Base-by-base conservation (phyloP, 2,888 invertebrate species). In the Trachelus stipa region DNA sequence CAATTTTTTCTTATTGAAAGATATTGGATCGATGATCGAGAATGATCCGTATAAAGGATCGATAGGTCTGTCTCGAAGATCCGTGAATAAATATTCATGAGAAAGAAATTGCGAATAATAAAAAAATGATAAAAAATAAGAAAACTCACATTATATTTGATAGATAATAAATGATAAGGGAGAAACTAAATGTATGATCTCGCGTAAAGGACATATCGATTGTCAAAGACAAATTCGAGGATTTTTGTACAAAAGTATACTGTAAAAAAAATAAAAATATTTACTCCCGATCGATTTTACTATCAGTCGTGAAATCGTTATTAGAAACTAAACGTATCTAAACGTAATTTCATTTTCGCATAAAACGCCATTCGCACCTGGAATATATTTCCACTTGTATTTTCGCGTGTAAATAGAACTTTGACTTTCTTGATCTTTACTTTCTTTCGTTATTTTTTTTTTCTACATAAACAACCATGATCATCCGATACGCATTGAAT, bases 181-280 rank as follows among this genome's bases (percentile, higher is more conserved):
- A 56, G 56, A 56, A 56, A 56, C 15, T 56, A 23, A 56, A 56
- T 9, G 23, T 71, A 34, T 34, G 9, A 31, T 71, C 31, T n/a
- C 71, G 56, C 23, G 56, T 74, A 34, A 74, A 2, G 35, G 12
- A 12, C 35, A 74, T 77, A 56, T 69, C 69, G 77, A 77, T 73
- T 73, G 79, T 79, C 79, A 73, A 77, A 77, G 76, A 77, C 69
- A 79, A 77, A 30, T 68, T 35, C 68, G 76, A 73, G 68, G 9
- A 56, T 56, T 56, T 56, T 56, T 56, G 56, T 56, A 56, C 56
- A 56, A 56, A 56, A 23, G 23, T 56, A 56, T 56, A 56, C 2
- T 9, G 56, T 56, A 56, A 23, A 56, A 56, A 56, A 56, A 56
- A 56, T 56, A 56, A 56, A 56, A 56, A 23, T 56, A 56, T 56